Percentiles rank a stretch among this genome's conserved stretches.
Evolutionary conservation across 2,113 vertebrate genomes (phyloP).

Genomic region (Scolopax mira): DNA sequence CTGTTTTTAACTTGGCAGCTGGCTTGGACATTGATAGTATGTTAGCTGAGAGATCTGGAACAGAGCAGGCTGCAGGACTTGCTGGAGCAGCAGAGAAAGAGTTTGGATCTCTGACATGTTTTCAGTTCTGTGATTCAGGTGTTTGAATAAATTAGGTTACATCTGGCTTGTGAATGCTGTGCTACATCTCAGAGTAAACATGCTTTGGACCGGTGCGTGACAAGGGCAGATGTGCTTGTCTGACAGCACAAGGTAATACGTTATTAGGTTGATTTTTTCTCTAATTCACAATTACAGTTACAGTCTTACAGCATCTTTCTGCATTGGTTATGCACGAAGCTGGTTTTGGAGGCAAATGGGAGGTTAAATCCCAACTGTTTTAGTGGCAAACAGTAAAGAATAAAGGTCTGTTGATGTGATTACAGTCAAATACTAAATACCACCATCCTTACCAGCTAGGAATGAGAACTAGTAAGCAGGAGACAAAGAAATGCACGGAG

Average conservation of each 20-base stretch:
- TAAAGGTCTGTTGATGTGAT: not conserved
- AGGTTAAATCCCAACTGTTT: not conserved
- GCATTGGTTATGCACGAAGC: not conserved
- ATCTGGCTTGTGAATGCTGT: not conserved
- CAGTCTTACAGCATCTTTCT: not conserved
- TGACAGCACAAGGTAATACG: not conserved
- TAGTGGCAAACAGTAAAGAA: not conserved
- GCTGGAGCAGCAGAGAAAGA: not conserved
- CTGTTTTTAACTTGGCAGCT: not conserved
- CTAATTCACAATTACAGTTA: not conserved
- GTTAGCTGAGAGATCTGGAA: not conserved
- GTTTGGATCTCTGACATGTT: not conserved
- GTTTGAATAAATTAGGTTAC: not conserved
- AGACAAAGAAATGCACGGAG: not conserved
- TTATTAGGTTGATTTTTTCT: not conserved
- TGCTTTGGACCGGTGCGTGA: not conserved
- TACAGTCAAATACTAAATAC: not conserved
- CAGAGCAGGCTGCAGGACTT: not conserved
- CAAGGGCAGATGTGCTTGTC: not conserved
- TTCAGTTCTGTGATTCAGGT: not conserved
- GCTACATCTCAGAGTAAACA: not conserved
- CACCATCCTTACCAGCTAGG: not conserved
- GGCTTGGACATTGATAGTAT: too few species aligned
- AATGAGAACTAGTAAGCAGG: not conserved
- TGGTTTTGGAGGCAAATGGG: not conserved